These are phyloP conservation scores for Sylvilagus bachmani DNA, from an alignment of 2,113 vertebrate genomes.

Conservation along the genomic window DNA sequence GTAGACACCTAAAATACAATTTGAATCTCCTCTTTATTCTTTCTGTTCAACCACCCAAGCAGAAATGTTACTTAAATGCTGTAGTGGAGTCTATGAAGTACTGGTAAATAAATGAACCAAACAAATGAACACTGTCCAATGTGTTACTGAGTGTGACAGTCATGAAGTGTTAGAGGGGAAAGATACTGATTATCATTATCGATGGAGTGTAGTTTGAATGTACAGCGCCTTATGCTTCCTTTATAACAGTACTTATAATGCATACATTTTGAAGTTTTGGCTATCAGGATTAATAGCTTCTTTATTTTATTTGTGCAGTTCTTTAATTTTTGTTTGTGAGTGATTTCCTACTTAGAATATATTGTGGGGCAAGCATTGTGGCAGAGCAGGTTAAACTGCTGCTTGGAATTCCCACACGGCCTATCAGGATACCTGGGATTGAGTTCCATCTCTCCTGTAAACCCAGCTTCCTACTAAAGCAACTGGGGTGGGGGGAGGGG, in stretches of 20 bases:
- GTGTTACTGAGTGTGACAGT: neutral
- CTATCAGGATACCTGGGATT: too few species aligned
- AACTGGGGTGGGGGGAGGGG: too few species aligned
- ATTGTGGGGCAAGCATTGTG: too few species aligned
- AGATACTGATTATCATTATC: neutral
- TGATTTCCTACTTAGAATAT: conserved; percentile 6
- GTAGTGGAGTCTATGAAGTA: neutral
- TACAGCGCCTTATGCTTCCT: conserved; percentile 41
- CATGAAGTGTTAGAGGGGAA: neutral
- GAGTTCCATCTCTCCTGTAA: too few species aligned
- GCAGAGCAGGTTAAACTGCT: too few species aligned
- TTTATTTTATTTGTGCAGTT: neutral
- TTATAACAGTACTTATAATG: conserved; percentile 65
- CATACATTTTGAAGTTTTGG: conserved; percentile 16
- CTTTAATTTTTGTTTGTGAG: neutral
- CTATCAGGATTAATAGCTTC: neutral
- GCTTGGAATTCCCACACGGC: too few species aligned
- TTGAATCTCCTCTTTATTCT: neutral
- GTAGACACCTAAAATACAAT: neutral
- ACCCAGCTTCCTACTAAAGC: too few species aligned
- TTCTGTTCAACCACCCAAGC: neutral
- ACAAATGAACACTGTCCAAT: neutral
- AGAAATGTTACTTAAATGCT: neutral
- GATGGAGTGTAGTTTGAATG: neutral
- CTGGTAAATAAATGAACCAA: neutral